phyloP scores from a whole-genome alignment of 1,140 invertebrate genomes.

The Papilio dardanus region DNA sequence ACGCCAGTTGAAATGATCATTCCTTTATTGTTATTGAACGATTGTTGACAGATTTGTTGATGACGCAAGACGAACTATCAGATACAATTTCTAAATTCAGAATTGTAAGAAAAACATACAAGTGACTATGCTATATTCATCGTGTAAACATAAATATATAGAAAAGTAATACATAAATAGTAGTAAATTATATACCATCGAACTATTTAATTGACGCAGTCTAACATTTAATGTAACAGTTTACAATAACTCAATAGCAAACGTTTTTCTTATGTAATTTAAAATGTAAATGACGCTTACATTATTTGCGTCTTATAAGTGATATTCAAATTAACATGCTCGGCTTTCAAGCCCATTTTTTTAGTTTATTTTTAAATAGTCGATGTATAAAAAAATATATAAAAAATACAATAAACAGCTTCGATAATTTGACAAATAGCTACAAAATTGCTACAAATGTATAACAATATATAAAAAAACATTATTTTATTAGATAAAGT shows the following conservation, averaged over 20 bases:
- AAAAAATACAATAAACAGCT: neutral
- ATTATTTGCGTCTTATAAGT: neutral
- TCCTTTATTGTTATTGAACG: constrained; percentile 17
- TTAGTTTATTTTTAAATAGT: neutral
- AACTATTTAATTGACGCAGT: neutral
- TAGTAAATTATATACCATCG: too few relatives aligned
- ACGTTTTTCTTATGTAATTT: neutral
- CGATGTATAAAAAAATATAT: neutral
- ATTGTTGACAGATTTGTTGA: constrained; percentile 4
- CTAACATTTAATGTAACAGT: neutral
- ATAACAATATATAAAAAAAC: neutral
- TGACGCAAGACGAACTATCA: neutral
- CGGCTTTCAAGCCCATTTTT: neutral
- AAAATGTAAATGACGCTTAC: constrained; percentile 14
- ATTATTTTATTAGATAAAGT: neutral
- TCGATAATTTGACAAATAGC: neutral
- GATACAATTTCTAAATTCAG: too few relatives aligned
- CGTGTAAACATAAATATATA: too few relatives aligned
- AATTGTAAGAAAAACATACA: neutral
- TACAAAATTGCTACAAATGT: neutral
- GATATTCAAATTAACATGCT: neutral
- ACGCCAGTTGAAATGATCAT: constrained; percentile 24
- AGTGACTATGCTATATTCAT: neutral
- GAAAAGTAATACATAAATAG: too few relatives aligned
- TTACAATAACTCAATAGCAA: neutral